Evolutionary conservation across 2,888 invertebrate genomes (phyloP).

Genomic region (Aphidius colemani): DNA sequence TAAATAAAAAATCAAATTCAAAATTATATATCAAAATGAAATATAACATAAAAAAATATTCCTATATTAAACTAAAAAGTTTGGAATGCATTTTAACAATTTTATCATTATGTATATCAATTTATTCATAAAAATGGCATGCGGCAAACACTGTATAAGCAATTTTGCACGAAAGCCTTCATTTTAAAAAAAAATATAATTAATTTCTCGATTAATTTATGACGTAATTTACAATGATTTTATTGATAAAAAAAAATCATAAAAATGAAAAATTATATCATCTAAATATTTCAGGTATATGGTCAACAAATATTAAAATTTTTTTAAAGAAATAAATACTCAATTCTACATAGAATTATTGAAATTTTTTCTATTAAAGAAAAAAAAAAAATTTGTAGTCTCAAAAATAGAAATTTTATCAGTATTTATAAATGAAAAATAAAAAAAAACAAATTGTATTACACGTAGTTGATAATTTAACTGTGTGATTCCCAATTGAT

Average conservation of each 20-base stretch:
- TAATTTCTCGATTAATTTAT: constrained; percentile 7
- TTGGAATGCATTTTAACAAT: constrained; percentile 19
- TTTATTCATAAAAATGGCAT: constrained; percentile 21
- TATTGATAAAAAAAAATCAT: not conserved
- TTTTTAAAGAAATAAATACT: constrained; percentile 13
- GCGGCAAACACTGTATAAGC: constrained; percentile 31
- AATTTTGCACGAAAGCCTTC: constrained; percentile 41
- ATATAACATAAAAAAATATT: not conserved
- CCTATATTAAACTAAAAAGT: no score
- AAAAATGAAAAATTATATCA: constrained; percentile 22
- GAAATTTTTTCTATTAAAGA: constrained; percentile 36
- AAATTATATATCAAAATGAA: not conserved
- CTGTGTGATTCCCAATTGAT: constrained; percentile 32
- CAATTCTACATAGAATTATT: constrained; percentile 36
- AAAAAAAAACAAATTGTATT: no score
- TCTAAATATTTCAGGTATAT: constrained; percentile 41
- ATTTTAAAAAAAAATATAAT: constrained; percentile 7
- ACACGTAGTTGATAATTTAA: constrained; percentile 26
- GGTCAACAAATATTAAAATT: constrained; percentile 34
- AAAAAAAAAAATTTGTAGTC: constrained; percentile 32
- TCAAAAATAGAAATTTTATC: constrained; percentile 32
- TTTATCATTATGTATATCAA: constrained; percentile 15
- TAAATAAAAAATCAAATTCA: not conserved
- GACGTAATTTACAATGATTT: not conserved
- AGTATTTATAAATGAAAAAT: constrained; percentile 29